Evolutionary conservation across 2,797 vertebrate genomes (phyloP).

Genomic region (Notoglanidium macrostoma): DNA sequence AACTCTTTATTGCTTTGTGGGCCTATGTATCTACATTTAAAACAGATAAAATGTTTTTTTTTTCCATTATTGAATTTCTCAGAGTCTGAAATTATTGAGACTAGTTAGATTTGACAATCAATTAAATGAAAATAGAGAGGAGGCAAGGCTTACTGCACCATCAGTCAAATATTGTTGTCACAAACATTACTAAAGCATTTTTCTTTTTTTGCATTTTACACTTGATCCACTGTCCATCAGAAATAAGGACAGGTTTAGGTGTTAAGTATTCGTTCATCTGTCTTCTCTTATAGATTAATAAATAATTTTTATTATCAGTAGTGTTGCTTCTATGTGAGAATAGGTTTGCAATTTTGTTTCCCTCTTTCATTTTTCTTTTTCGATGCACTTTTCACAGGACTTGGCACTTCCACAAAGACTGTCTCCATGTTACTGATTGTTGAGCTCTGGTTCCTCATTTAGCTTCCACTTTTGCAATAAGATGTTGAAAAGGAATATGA

Average conservation of each 20-base stretch:
- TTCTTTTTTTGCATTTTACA: not conserved
- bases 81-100: not conserved
- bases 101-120: not conserved
- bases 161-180: not conserved
- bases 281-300: constrained; percentile 20
- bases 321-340: constrained; percentile 1
- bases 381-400: not conserved
- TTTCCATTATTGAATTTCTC: not conserved
- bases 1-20: not conserved
- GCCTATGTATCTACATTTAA: not conserved
- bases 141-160: too few species aligned
- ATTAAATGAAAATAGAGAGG: not conserved
- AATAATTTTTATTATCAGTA: not conserved
- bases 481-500: not conserved
- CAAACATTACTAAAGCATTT: not conserved
- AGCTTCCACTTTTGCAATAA: constrained; percentile 4
- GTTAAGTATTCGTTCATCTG: not conserved
- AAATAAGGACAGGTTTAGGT: not conserved
- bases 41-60: too few species aligned
- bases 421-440: constrained; percentile 2
- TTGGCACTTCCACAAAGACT: not conserved
- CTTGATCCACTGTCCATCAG: not conserved
- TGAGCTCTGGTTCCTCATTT: constrained; percentile 24
- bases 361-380: constrained; percentile 4
- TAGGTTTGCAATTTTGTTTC: constrained; percentile 1